Evolutionary conservation across 2,888 invertebrate species (phyloP), one percentile per base, ranked within the genome.

Genomic region (Orthonychiurus folsomi): DNA sequence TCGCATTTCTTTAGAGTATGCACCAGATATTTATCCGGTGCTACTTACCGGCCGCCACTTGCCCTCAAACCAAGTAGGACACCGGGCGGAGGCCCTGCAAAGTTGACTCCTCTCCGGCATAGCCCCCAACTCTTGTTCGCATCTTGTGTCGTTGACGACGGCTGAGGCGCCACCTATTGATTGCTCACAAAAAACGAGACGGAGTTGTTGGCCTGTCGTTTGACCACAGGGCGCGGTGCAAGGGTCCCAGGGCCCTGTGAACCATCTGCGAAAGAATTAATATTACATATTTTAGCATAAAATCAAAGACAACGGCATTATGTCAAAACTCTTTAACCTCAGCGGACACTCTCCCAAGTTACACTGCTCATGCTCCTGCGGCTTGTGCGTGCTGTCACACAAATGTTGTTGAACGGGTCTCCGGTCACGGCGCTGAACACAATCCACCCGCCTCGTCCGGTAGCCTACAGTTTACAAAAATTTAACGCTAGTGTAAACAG

Each of bases 21-120:
- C 37, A 28, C 54, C 12, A 21, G n/a, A n/a, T n/a, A n/a, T n/a
- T n/a, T n/a, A n/a, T 37, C 9, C 37, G 37, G 9, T 50, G 15
- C n/a, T 26, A 77, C 84, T 81, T 79, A 92, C 92, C 71, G 91
- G 88, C 76, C 86, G 87, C 96, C 96, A 97, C 3, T 88, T 88
- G 60, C 88, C 92, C 26, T 85, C 80, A 75, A 89, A 88, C 88
- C 93, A 96, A 59, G 83, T 82, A 0, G 95, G 92, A 75, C 94
- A 94, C 26, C 84, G 82, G 27, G 85, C 81, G 63, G 86, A 85
- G 60, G 82, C 81, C 76, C 89, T 90, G 77, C 94, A 94, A 60
- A 83, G 81, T 74, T 86, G 83, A 63, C 81, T 81, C 15, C 82
- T 80, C 3, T 81, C 79, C 0, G 89, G 91, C 74, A 87, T 61